phyloP scores from a whole-genome alignment of 2,797 vertebrate species.

The Taenioides sp. region DNA sequence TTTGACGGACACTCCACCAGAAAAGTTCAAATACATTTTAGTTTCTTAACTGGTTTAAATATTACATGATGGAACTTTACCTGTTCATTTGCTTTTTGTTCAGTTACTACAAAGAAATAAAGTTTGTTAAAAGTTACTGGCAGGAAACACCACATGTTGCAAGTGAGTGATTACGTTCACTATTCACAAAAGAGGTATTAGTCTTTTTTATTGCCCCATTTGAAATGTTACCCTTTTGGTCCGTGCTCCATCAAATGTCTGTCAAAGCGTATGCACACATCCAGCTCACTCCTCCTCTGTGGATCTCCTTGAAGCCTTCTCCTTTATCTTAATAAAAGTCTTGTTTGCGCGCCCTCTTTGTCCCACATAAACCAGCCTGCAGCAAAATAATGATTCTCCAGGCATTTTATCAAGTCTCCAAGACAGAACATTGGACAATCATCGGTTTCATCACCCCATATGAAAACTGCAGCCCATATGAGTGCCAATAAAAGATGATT shows the following conservation, averaged over 20 bases:
- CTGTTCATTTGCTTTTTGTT: neutral
- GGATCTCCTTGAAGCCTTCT: slow-evolving; percentile 21
- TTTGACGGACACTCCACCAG: too few relatives aligned
- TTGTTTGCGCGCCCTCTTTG: slow-evolving; percentile 45
- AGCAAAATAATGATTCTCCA: slow-evolving; percentile 20
- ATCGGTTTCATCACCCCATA: slow-evolving; percentile 27
- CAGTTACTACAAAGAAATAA: neutral
- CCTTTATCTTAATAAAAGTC: slow-evolving; percentile 46
- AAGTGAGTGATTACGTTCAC: slow-evolving; percentile 1
- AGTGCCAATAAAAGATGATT: slow-evolving; percentile 28
- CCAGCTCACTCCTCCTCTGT: slow-evolving; percentile 10
- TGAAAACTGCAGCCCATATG: slow-evolving; percentile 13
- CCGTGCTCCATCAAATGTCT: slow-evolving; percentile 4
- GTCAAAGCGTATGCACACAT: slow-evolving; percentile 1
- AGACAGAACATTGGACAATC: slow-evolving; percentile 28
- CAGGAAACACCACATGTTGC: neutral
- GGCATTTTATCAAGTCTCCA: slow-evolving; percentile 31
- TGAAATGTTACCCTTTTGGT: neutral
- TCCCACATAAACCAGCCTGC: slow-evolving; percentile 28
- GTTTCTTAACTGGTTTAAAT: neutral
- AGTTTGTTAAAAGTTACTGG: neutral
- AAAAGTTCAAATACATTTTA: too few relatives aligned
- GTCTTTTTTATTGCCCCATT: neutral
- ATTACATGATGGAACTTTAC: neutral
- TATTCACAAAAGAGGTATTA: slow-evolving; percentile 9